Evolutionary conservation across 1,140 invertebrate genomes (phyloP).

Genomic region (Cataglyphis hispanica): DNA sequence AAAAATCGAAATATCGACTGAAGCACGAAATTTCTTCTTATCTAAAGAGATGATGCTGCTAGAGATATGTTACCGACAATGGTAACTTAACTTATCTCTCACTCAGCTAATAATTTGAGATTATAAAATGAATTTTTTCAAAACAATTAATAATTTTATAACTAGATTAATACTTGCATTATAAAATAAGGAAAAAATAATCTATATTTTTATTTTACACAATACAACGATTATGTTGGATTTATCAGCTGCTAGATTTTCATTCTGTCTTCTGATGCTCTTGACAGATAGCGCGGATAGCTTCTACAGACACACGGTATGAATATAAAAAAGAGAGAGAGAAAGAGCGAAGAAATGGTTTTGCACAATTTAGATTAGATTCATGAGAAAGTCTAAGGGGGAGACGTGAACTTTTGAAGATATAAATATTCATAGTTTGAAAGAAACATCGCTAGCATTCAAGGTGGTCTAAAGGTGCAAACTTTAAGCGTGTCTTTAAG

Average conservation of each 20-base stretch:
- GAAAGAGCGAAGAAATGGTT: not conserved
- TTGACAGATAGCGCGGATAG: conserved; percentile 31
- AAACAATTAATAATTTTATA: not conserved
- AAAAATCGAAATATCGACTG: conserved; percentile 23
- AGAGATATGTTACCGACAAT: conserved; percentile 12
- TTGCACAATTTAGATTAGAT: not conserved
- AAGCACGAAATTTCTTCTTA: not conserved
- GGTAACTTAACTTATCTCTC: not conserved
- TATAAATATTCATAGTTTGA: conserved; percentile 34
- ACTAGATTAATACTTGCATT: not conserved
- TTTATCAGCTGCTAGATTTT: conserved; percentile 28
- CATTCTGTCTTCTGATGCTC: not conserved
- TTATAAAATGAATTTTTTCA: not conserved
- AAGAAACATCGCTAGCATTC: not conserved
- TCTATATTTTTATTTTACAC: not conserved
- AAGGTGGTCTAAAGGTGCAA: not conserved
- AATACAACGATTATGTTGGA: too few relatives aligned
- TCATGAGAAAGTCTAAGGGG: not conserved
- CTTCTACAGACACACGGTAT: not conserved
- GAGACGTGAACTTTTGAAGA: not conserved
- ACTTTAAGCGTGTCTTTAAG: conserved; percentile 28
- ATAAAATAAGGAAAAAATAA: not conserved
- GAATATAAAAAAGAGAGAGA: not conserved
- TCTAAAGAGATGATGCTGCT: not conserved
- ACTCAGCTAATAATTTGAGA: not conserved